Evolutionary conservation across 35 echinoderm and acorn worm genomes (phyloP).

Genomic region (Lytechinus variegatus): DNA sequence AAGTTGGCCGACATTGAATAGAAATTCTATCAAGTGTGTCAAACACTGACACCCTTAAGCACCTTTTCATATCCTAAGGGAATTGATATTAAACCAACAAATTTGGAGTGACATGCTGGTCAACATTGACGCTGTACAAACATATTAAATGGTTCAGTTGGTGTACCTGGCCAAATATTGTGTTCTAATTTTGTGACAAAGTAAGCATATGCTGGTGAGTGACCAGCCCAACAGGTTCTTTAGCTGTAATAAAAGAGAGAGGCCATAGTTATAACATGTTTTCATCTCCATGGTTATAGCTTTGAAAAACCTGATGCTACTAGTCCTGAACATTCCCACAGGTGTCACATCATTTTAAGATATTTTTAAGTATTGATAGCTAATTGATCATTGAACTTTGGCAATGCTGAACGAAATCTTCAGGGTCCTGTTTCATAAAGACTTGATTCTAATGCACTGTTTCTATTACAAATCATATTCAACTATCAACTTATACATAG

Average conservation of each 20-base stretch:
- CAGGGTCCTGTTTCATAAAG: too few species aligned
- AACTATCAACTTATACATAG: too few species aligned
- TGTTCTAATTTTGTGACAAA: not conserved
- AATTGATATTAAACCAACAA: slow-evolving; percentile 9
- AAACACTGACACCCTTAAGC: not conserved
- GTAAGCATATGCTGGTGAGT: not conserved
- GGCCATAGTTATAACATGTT: too few species aligned
- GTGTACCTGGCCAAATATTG: slow-evolving; percentile 2
- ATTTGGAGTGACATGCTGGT: not conserved
- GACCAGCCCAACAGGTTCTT: not conserved
- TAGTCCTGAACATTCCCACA: too few species aligned
- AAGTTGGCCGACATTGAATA: not conserved
- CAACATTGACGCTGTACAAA: not conserved
- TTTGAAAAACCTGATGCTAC: too few species aligned
- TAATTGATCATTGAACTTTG: too few species aligned
- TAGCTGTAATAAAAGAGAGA: not conserved
- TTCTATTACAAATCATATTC: too few species aligned
- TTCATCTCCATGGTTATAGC: too few species aligned
- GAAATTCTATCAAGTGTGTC: not conserved
- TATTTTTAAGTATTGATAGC: too few species aligned
- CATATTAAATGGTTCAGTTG: slow-evolving; percentile 10
- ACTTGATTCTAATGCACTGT: too few species aligned
- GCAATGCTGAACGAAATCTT: too few species aligned
- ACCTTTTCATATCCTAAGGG: not conserved
- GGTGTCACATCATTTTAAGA: too few species aligned